Evolutionary conservation across 2,888 invertebrate species (phyloP).

Genomic region (Ellobium chinense): DNA sequence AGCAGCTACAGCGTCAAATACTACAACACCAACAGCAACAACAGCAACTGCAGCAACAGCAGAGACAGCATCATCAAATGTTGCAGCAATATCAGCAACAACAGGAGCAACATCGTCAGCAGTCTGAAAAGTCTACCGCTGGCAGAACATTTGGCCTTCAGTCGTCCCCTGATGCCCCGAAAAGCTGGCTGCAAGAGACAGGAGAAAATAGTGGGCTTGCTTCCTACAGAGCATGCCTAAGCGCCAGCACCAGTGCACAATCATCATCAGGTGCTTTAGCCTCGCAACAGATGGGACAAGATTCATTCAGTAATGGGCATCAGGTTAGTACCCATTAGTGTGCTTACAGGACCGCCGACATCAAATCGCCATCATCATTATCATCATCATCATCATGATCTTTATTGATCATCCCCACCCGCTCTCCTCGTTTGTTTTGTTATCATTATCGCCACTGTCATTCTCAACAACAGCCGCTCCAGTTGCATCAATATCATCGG

Average conservation of each 20-base stretch:
- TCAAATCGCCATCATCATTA: no score
- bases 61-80: conserved; percentile 4
- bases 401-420: no score
- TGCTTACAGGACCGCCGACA: no score
- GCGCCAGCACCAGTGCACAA: not conserved
- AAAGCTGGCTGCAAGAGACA: conserved; percentile 19
- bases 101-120: conserved; percentile 37
- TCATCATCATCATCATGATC: no score
- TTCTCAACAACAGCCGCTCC: no score
- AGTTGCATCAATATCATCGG: no score
- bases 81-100: conserved; percentile 22
- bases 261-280: not conserved
- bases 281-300: conserved; percentile 6
- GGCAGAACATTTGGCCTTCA: conserved; percentile 15
- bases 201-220: not conserved
- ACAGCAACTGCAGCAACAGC: conserved; percentile 31
- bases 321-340: conserved; percentile 30
- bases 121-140: not conserved
- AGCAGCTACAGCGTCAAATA: conserved; percentile 39
- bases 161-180: conserved; percentile 1
- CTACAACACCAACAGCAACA: conserved; percentile 39
- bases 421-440: no score
- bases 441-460: no score
- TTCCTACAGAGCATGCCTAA: not conserved
- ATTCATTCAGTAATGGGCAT: conserved; percentile 5